Base-by-base conservation (phyloP, 2,888 invertebrate genomes). In the Coremacera marginata region DNA sequence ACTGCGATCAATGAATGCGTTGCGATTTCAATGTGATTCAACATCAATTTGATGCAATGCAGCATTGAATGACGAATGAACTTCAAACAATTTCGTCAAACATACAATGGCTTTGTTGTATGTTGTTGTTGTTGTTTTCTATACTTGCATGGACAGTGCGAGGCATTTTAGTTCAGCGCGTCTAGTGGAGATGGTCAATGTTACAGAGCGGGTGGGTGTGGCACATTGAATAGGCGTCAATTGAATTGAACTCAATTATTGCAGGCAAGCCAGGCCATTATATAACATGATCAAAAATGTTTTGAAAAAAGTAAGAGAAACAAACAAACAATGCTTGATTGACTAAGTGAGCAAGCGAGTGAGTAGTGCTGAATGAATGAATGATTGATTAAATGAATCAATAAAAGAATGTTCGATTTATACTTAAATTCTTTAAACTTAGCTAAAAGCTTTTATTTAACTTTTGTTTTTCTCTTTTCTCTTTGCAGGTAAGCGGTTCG, bases 241-340 rank as follows among this genome's bases (percentile, higher is more conserved):
- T 81, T 84, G 83, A 84, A 84, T 84, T 84, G 84, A 82, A 77
- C 84, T 83, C 84, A 83, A 84, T 84, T 84, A 83, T 82, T 79
- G 78, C 75, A 79, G 78, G 78, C 51, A 62, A 57, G 14, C 49
- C 55, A 60, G 67, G 25, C 74, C 76, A 79, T 79, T 78, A 63
- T 63, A 67, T 31, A 71, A 78, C 52, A 44, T 31, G 70, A 52
- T 67, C 70, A 74, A 70, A 37, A 55, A 52, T 52, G 31, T 14
- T 74, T 22, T n/a, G 11, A 55, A 34, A 19, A 57, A 44, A 52
- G 37, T 44, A 60, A 55, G 19, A 55, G 55, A 22, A 22, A 55
- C 55, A 55, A 2, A 9, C 55, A 22, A 55, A 22, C 25, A 70
- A 5, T 27, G 70, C 27, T 22, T 52, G 70, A 70, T 9, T 52